Evolutionary conservation across 2,888 invertebrate species (phyloP).

Genomic region (Stictocephala bisonia): DNA sequence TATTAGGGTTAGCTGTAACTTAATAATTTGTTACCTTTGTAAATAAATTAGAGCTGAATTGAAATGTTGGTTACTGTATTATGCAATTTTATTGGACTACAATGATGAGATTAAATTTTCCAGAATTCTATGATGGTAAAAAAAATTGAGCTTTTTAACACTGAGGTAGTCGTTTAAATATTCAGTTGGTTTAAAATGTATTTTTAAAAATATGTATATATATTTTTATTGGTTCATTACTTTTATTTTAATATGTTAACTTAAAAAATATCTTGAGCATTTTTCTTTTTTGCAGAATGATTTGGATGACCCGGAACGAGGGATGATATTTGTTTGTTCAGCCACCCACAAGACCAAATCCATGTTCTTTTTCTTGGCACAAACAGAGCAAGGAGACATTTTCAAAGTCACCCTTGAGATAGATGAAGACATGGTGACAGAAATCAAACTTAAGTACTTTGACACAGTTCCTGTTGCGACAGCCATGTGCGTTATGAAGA

Average conservation of each 20-base stretch:
- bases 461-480: constrained; percentile 98
- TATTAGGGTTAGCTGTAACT: too few species aligned
- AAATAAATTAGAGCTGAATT: too few species aligned
- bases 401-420: constrained; percentile 98
- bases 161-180: too few species aligned
- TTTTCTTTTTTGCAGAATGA: constrained; percentile 76
- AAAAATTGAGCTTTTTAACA: too few species aligned
- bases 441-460: constrained; percentile 98
- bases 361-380: constrained; percentile 99
- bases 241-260: not conserved
- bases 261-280: not conserved
- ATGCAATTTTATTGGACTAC: too few species aligned
- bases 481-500: constrained; percentile 97
- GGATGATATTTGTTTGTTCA: constrained; percentile 99
- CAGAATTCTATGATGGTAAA: too few species aligned
- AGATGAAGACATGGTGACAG: constrained; percentile 98
- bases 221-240: too few species aligned
- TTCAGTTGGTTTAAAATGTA: too few species aligned
- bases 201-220: too few species aligned
- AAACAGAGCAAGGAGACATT: constrained; percentile 98
- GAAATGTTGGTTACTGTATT: too few species aligned
- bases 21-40: too few species aligned
- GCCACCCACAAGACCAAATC: constrained; percentile 99
- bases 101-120: too few species aligned
- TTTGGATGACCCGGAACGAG: constrained; percentile 98